Base-by-base conservation (phyloP, 1,140 invertebrate species). In the Microplitis demolitor region DNA sequence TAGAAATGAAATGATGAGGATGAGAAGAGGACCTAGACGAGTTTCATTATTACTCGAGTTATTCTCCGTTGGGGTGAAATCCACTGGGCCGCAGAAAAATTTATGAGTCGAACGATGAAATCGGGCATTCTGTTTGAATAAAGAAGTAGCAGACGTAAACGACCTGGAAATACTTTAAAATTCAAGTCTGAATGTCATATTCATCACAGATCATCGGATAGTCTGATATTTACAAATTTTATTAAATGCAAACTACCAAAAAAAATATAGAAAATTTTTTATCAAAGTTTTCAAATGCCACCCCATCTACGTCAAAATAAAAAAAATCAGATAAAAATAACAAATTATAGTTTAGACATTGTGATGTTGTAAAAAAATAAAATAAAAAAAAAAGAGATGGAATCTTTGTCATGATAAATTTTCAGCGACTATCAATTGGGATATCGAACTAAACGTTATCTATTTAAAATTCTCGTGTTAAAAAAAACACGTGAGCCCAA, bases 351-450 rank as follows among this genome's bases (percentile, higher is more conserved):
- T 45, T 45, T 5, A 45, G 39, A 45, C 39, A 45, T 6, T 9
- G 39, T 11, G 39, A 11, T 9, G 39, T 11, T 3, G 5, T 3
- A 9, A 11, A 9, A 45, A 45, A 45, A 45, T 9, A 45, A 6
- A 45, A 9, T 39, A 39, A 39, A 45, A 45, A 45, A 45, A 6
- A 45, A 9, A 9, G 39, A 45, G 39, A 50, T 64, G 5, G 16
- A 45, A 50, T 64, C 16, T 73, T 54, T 61, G 39, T 68, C 64
- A 63, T 53, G 73, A 76, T 79, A 81, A 81, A 81, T 79, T 78
- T 72, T 73, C 75, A 71, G 37, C 71, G 66, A 73, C 78, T 79
- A 79, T 80, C 79, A 80, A 77, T 74, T 61, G 79, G 76, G 77
- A 80, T 80, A 45, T 45, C 39, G 24, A 24, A 24, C 77, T 74